phyloP scores from a whole-genome alignment of 2,113 vertebrate species.

The Lynx canadensis region DNA sequence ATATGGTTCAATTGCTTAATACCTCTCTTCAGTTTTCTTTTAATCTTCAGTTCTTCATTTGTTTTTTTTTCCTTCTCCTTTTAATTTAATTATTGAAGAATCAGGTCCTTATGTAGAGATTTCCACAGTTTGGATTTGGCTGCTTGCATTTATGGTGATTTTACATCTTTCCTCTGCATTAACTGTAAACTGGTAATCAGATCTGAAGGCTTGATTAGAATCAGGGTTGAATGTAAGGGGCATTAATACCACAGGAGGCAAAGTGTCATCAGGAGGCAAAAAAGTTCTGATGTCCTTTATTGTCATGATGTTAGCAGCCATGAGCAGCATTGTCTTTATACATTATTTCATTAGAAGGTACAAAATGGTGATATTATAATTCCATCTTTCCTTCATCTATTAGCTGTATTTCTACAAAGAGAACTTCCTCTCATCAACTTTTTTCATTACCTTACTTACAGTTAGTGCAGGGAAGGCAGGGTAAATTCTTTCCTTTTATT shows the following conservation, averaged over 20 bases:
- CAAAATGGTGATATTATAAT: neutral
- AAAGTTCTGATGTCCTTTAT: neutral
- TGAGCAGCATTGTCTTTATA: neutral
- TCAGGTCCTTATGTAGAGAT: neutral
- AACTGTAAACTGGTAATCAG: neutral
- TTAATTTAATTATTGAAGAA: neutral
- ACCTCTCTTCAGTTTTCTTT: neutral
- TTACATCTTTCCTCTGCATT: conserved; percentile 11
- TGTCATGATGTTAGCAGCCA: neutral
- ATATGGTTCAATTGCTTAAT: neutral
- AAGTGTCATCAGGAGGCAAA: neutral
- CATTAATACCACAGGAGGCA: neutral
- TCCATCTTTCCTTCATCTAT: neutral
- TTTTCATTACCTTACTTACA: neutral
- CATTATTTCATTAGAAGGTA: neutral
- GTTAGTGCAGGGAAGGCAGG: neutral
- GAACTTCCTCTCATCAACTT: neutral
- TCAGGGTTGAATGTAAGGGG: neutral
- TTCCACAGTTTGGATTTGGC: neutral
- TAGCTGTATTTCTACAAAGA: neutral
- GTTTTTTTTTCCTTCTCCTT: neutral
- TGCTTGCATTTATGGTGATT: neutral
- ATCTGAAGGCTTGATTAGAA: neutral
- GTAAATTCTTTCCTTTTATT: neutral
- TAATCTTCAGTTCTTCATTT: neutral